These are phyloP conservation scores for Coryphaenoides rupestris DNA, from an alignment of 2,113 vertebrate genomes.

Conservation along the genomic window DNA sequence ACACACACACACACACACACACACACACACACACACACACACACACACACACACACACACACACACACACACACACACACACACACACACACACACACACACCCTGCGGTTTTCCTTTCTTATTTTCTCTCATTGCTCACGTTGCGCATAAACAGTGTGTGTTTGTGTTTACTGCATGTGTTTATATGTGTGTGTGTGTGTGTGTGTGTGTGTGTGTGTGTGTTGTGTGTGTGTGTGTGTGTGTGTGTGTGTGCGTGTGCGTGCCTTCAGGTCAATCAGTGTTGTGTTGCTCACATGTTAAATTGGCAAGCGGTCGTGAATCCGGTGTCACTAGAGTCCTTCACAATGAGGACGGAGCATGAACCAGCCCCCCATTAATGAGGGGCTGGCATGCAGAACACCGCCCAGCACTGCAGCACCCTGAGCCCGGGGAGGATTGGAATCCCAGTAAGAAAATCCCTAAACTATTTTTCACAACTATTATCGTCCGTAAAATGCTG, in stretches of 20 bases:
- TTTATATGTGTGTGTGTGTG: not conserved
- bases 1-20: too few species aligned
- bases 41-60: conserved; percentile 5
- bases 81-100: conserved; percentile 11
- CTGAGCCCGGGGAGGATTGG: too few species aligned
- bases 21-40: conserved; percentile 7
- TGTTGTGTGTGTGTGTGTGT: not conserved
- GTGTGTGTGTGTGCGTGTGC: not conserved
- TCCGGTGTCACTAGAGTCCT: conserved; percentile 25
- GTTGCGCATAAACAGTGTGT: not conserved
- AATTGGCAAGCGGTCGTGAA: conserved; percentile 21
- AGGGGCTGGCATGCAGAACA: conserved; percentile 18
- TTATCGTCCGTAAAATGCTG: too few species aligned
- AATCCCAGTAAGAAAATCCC: too few species aligned
- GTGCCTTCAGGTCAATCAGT: not conserved
- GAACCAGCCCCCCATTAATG: conserved; percentile 25
- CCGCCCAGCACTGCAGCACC: conserved; percentile 23
- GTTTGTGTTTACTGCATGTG: not conserved
- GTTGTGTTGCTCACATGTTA: conserved; percentile 17
- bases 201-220: not conserved
- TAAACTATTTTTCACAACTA: too few species aligned
- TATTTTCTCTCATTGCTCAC: too few species aligned
- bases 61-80: not conserved
- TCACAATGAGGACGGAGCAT: not conserved
- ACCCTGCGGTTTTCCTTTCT: conserved; percentile 51